These are phyloP conservation scores for Psettodes erumei DNA, from an alignment of 2,113 vertebrate genomes.

Conservation along the genomic window DNA sequence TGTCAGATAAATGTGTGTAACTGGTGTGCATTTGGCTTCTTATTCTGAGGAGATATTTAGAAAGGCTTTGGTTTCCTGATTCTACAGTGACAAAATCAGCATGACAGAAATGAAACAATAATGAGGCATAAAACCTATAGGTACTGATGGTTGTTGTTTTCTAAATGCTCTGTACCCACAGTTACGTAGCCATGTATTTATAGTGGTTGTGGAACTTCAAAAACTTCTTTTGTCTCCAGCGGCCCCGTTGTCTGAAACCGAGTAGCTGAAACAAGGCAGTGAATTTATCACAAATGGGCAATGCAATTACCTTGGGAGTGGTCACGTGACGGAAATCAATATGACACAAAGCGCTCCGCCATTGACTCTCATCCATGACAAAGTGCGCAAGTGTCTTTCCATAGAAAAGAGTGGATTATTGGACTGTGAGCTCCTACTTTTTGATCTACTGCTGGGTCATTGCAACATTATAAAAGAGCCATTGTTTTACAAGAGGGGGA, in stretches of 20 bases:
- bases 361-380: constrained; percentile 78
- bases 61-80: not conserved
- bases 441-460: constrained; percentile 80
- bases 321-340: constrained; percentile 80
- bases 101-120: not conserved
- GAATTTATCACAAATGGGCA: constrained; percentile 79
- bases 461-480: constrained; percentile 76
- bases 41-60: not conserved
- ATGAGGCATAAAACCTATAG: not conserved
- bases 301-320: constrained; percentile 79
- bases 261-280: constrained; percentile 62
- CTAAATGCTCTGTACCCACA: not conserved
- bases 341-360: constrained; percentile 79
- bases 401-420: constrained; percentile 78
- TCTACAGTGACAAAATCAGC: not conserved
- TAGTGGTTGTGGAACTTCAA: constrained; percentile 19
- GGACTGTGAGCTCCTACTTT: constrained; percentile 70
- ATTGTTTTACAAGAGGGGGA: constrained; percentile 78
- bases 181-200: constrained; percentile 23
- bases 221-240: constrained; percentile 54
- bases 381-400: constrained; percentile 69
- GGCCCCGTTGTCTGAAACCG: constrained; percentile 27
- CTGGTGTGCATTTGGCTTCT: too few relatives aligned
- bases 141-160: constrained; percentile 16
- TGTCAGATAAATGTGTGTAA: not conserved